Base-by-base conservation (phyloP, 2,113 vertebrate species). In the Passer montanus region DNA sequence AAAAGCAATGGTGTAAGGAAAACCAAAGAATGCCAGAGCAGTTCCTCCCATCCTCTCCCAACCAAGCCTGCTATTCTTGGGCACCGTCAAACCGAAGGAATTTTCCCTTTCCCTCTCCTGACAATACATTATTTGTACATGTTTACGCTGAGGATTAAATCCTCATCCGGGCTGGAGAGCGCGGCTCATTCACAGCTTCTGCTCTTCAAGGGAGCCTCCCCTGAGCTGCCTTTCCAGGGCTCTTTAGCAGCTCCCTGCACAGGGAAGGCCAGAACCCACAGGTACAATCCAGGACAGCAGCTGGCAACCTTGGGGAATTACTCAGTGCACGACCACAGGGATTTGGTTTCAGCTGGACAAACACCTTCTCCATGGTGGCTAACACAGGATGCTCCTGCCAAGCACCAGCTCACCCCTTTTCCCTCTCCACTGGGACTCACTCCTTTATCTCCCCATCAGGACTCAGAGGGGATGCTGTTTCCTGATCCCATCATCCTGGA, bases 311-410 rank as follows among this genome's bases (percentile, higher is more conserved):
- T 84, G 87, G 93, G 97, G 62, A 97, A 97, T 96, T 50, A 75
- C 94, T 97, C 92, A 13, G 84, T 90, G 93, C 95, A 87, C 10
- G 31, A 82, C 84, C 60, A 12, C 93, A 89, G 91, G 94, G 95
- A 93, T 94, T 97, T 56, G 83, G 95, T 95, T 97, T 97, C 98
- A 97, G 97, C 93, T 72, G 88, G 97, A 97, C 98, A 98, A 98
- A 98, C 93, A 94, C 93, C 77, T 96, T 88, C 79, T 88, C 88
- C 15, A 3, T 3, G 1, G 4, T 26, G 60, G 66, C 88, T 67
- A 74, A 87, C 7, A 17, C 19, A 56, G 14, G 35, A 76, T 55
- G 72, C 87, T 95, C 91, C 96, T 81, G 86, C 58, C 50, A 72
- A 70, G 93, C 4, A 6, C 88, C 46, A 12, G 73, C 68, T 79